Evolutionary conservation across 2,797 vertebrate genomes (phyloP).

Genomic region (Muscicapa comitata): DNA sequence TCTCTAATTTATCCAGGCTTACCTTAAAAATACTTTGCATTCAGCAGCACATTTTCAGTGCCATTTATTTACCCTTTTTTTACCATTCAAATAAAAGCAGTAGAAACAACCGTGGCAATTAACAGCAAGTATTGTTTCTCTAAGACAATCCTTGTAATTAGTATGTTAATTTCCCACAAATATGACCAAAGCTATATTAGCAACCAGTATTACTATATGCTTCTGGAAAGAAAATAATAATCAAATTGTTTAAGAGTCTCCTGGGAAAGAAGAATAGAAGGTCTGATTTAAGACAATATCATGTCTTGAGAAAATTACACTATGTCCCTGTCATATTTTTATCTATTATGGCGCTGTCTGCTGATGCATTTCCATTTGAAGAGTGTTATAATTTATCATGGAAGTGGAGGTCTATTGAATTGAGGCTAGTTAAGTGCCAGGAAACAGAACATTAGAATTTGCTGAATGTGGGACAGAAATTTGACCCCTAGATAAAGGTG

Average conservation of each 20-base stretch:
- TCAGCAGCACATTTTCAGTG: background rate
- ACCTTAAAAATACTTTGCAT: background rate
- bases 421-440: background rate
- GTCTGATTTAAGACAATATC: constrained; percentile 55
- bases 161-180: constrained; percentile 53
- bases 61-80: constrained; percentile 10
- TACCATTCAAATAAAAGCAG: constrained; percentile 27
- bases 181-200: constrained; percentile 61
- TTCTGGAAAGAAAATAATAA: constrained; percentile 66
- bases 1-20: background rate
- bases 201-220: constrained; percentile 65
- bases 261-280: constrained; percentile 31
- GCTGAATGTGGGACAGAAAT: background rate
- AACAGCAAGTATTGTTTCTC: constrained; percentile 36
- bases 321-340: constrained; percentile 20
- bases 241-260: constrained; percentile 63
- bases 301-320: constrained; percentile 59
- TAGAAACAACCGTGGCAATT: constrained; percentile 31
- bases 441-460: background rate
- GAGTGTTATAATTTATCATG: constrained; percentile 30
- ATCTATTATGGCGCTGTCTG: constrained; percentile 42
- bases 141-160: constrained; percentile 64
- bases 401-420: background rate
- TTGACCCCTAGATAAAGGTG: background rate
- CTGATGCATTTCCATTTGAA: constrained; percentile 46